phyloP scores from a whole-genome alignment of 30 jellyfish, hydroid and myxozoan genomes.

The Rhopilema esculentum region DNA sequence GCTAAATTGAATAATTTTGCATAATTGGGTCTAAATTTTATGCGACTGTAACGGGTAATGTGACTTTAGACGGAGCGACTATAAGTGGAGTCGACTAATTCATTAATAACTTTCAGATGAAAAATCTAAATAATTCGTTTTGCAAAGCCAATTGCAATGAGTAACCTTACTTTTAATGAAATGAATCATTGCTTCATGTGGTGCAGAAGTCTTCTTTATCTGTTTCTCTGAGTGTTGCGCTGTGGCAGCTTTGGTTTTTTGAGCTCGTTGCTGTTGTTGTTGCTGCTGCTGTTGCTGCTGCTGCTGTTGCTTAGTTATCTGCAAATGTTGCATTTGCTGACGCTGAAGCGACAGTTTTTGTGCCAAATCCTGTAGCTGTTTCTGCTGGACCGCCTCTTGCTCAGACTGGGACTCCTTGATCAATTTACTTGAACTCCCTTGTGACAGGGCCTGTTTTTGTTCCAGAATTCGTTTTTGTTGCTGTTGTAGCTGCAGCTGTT shows the following conservation, averaged over 20 bases:
- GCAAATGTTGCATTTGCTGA: constrained; percentile 30
- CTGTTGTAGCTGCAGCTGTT: neutral
- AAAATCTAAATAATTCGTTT: too few species aligned
- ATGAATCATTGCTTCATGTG: neutral
- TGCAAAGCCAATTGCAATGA: too few species aligned
- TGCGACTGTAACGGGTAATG: too few species aligned
- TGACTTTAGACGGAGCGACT: too few species aligned
- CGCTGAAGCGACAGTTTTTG: constrained; percentile 4
- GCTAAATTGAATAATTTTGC: too few species aligned
- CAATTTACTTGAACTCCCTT: neutral
- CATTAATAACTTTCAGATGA: too few species aligned
- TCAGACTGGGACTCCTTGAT: neutral
- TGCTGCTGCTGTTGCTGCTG: constrained; percentile 21
- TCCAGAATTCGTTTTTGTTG: constrained; percentile 3
- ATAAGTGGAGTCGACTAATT: too few species aligned
- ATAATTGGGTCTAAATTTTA: too few species aligned
- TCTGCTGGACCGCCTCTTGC: neutral
- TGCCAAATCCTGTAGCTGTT: constrained; percentile 2
- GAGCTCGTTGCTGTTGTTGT: constrained; percentile 1
- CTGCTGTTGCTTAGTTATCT: constrained; percentile 13
- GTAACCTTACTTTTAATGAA: neutral
- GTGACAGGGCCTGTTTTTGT: neutral
- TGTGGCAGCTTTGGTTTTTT: neutral
- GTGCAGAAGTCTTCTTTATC: neutral
- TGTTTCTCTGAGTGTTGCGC: neutral